phyloP scores from a whole-genome alignment of 1,140 invertebrate species.

The Leptoteleia sp. region DNA sequence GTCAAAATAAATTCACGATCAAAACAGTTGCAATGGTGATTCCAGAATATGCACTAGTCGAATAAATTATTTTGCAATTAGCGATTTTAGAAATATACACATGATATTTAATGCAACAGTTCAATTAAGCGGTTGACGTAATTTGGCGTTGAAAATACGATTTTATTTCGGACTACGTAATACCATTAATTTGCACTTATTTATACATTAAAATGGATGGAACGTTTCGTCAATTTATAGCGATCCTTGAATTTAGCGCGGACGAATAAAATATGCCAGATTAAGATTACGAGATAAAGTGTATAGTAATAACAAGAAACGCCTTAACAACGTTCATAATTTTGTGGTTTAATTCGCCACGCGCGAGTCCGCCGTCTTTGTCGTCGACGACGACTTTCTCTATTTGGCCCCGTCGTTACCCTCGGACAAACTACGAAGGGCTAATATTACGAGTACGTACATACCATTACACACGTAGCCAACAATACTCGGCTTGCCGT shows the following conservation, averaged over 20 bases:
- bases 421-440: slow-evolving; percentile 72
- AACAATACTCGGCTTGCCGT: slow-evolving; percentile 70
- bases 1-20: slow-evolving; percentile 14
- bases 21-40: slow-evolving; percentile 8
- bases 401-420: slow-evolving; percentile 54
- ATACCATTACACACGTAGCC: slow-evolving; percentile 75
- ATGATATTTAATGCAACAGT: slow-evolving; percentile 36
- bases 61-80: slow-evolving; percentile 36
- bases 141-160: slow-evolving; percentile 26
- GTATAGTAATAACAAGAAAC: slow-evolving; percentile 45
- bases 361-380: slow-evolving; percentile 39
- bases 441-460: slow-evolving; percentile 77
- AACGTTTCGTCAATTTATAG: slow-evolving; percentile 11
- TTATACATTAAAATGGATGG: slow-evolving; percentile 30
- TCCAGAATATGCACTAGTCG: slow-evolving; percentile 6
- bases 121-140: slow-evolving; percentile 23
- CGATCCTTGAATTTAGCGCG: slow-evolving; percentile 7
- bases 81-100: slow-evolving; percentile 34
- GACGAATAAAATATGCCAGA: slow-evolving; percentile 25
- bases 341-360: slow-evolving; percentile 58
- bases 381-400: slow-evolving; percentile 42
- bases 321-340: slow-evolving; percentile 52
- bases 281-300: slow-evolving; percentile 45
- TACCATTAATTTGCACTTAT: slow-evolving; percentile 38
- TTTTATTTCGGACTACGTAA: slow-evolving; percentile 20